These are phyloP conservation scores for Seriola dumerili DNA, from an alignment of 2,113 vertebrate genomes.

Conservation along the genomic window DNA sequence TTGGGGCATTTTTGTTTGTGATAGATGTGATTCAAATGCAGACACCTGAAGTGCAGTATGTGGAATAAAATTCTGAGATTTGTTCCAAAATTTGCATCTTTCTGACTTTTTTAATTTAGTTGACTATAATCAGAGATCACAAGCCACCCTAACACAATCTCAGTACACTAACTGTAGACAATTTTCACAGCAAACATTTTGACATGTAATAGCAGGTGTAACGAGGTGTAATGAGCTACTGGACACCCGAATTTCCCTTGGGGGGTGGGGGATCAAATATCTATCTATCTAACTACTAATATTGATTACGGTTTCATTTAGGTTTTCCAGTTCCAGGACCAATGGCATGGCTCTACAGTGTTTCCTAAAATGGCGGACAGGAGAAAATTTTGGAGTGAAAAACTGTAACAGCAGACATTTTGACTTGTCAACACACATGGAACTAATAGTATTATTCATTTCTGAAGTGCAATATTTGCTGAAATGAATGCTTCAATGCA, in stretches of 20 bases:
- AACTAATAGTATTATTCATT: not conserved
- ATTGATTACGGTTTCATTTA: not conserved
- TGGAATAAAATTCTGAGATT: conserved; percentile 79
- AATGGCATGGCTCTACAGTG: not conserved
- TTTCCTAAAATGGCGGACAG: not conserved
- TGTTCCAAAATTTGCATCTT: conserved; percentile 49
- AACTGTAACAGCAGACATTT: not conserved
- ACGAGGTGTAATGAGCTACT: not conserved
- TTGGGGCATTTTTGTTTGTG: conserved; percentile 82
- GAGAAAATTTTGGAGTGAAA: not conserved
- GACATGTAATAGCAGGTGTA: not conserved
- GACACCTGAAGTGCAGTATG: conserved; percentile 83
- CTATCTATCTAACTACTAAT: not conserved
- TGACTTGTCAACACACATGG: not conserved
- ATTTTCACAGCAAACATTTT: not conserved
- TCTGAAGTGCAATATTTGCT: not conserved
- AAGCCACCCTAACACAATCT: not conserved
- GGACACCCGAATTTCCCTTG: too few relatives aligned
- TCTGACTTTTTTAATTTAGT: not conserved
- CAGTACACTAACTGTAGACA: not conserved
- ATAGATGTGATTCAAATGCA: conserved; percentile 78
- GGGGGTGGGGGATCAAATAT: too few relatives aligned
- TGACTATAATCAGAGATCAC: not conserved
- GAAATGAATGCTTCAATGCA: not conserved
- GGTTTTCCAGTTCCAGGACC: not conserved